Base-by-base conservation (phyloP, 2,888 invertebrate species). In the Venusia cambrica region DNA sequence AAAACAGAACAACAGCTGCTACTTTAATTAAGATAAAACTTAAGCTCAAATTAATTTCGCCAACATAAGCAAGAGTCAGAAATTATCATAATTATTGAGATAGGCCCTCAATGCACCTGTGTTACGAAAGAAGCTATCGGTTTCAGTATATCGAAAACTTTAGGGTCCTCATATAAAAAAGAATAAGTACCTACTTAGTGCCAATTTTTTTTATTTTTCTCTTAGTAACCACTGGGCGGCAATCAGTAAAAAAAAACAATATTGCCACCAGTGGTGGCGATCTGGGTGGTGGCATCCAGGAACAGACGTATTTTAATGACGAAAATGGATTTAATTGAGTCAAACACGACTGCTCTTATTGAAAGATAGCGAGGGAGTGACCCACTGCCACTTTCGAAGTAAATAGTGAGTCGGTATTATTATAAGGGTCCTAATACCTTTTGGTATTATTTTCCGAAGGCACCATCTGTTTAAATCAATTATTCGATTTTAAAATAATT, bases 291-390 rank as follows among this genome's bases (percentile, higher is more conserved):
- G n/a, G n/a, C n/a, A n/a, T n/a, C n/a, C n/a, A n/a, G n/a, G n/a
- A n/a, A n/a, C n/a, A n/a, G n/a, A n/a, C n/a, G n/a, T 74, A 73
- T 73, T 77, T 74, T 77, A 76, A 77, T 78, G 77, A 59, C 68
- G 73, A 66, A 61, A 67, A 63, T 62, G 73, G 81, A 81, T 81
- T 73, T 76, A 78, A 81, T 81, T 81, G 72, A 60, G 48, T 37
- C 34, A 54, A 45, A 62, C 64, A 47, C 75, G 76, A 72, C 71
- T 54, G 66, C 67, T 55, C 62, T 56, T 70, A 83, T 81, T 81
- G 83, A 83, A 79, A 81, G 83, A 83, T 83, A 83, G 70, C 68
- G 62, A 66, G 58, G 64, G 69, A 80, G 72, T 78, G 75, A 66
- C 66, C 69, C 74, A n/a, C n/a, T 74, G 27, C 11, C 22, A 35